Conservation (phyloP, 2,113 vertebrate species). For the Amblyopsis rosae region DNA sequence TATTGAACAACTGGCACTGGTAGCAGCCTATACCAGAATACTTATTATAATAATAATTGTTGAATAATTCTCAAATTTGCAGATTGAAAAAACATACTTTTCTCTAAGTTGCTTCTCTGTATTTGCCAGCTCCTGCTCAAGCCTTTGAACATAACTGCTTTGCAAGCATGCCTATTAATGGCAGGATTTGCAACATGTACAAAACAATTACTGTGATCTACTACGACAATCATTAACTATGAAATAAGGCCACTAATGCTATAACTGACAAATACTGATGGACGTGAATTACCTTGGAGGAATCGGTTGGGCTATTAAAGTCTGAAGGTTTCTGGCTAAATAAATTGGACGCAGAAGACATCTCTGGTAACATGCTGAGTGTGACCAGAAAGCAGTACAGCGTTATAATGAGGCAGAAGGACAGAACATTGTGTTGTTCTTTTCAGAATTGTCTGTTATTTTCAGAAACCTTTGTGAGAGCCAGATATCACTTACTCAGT, state of each 20-base stretch:
- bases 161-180: conserved; percentile 48
- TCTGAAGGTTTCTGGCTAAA: conserved; percentile 16
- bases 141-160: conserved; percentile 47
- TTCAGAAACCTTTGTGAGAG: conserved; percentile 26
- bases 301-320: conserved; percentile 27
- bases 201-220: neutral
- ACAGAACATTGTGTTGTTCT: neutral
- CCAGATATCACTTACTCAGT: conserved; percentile 56
- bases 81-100: conserved; percentile 47
- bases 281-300: conserved; percentile 36
- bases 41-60: too few relatives aligned
- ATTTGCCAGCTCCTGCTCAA: conserved; percentile 60
- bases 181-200: neutral
- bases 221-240: too few relatives aligned
- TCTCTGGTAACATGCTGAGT: conserved; percentile 38
- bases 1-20: neutral
- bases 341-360: conserved; percentile 29
- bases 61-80: neutral
- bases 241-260: neutral
- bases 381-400: conserved; percentile 3
- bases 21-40: too few relatives aligned
- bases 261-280: neutral
- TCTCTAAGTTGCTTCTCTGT: conserved; percentile 61
- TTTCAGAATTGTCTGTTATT: too few relatives aligned
- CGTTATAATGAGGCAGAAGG: conserved; percentile 18